Evolutionary conservation across 2,113 vertebrate genomes (phyloP).

Genomic region (Arenaria interpres): DNA sequence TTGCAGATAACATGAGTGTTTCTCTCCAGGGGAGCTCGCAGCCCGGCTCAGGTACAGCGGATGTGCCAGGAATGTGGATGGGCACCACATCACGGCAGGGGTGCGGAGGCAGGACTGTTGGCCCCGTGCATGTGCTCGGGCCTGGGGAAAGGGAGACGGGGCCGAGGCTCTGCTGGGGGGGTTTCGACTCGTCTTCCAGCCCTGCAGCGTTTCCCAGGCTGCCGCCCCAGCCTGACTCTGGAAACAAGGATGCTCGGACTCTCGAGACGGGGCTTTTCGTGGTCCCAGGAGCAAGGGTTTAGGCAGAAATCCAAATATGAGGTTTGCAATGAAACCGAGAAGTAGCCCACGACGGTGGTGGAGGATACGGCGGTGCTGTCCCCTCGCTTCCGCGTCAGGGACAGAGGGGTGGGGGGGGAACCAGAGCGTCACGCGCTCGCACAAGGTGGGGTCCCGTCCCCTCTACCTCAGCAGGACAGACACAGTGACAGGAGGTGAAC

Average conservation of each 20-base stretch:
- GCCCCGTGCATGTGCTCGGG: neutral
- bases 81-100: neutral
- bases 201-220: neutral
- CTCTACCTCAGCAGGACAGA: neutral
- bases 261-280: neutral
- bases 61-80: neutral
- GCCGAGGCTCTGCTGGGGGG: neutral
- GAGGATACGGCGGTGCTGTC: neutral
- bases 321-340: neutral
- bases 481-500: neutral
- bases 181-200: neutral
- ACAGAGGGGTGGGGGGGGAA: neutral
- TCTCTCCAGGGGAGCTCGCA: neutral
- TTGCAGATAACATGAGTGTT: neutral
- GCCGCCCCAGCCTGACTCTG: neutral
- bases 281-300: neutral
- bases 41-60: neutral
- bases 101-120: neutral
- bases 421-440: neutral
- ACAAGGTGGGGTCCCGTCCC: neutral
- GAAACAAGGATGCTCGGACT: slow-evolving; percentile 18
- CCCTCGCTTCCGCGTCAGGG: neutral
- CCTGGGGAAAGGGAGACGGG: neutral
- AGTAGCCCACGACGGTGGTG: neutral
- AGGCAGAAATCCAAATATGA: slow-evolving; percentile 19